phyloP scores from a whole-genome alignment of 2,113 vertebrate species.

The Panurus biarmicus region DNA sequence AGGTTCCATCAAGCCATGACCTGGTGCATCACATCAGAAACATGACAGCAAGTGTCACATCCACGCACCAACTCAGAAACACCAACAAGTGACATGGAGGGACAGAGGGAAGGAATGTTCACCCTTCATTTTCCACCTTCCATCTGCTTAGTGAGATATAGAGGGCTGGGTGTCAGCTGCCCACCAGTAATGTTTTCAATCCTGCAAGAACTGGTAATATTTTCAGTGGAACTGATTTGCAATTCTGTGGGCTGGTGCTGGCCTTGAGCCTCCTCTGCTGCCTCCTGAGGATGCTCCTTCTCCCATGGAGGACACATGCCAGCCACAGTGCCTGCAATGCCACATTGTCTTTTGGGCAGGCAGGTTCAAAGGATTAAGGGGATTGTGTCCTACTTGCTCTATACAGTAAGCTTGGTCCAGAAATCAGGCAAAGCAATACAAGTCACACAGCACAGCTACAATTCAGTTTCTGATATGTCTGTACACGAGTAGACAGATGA shows the following conservation, averaged over 20 bases:
- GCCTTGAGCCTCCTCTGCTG: background rate
- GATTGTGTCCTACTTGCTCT: background rate
- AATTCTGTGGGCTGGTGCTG: background rate
- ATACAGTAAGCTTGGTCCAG: background rate
- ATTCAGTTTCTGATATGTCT: background rate
- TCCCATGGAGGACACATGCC: accelerated
- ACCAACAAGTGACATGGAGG: background rate
- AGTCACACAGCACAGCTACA: background rate
- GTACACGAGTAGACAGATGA: background rate
- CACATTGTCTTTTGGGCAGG: background rate
- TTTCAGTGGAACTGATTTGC: background rate
- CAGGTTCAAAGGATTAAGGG: background rate
- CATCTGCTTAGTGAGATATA: background rate
- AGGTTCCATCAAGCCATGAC: background rate
- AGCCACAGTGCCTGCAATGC: background rate
- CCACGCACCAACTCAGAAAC: background rate
- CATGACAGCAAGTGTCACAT: background rate
- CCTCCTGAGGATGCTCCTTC: background rate
- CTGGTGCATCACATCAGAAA: background rate
- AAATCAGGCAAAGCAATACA: background rate
- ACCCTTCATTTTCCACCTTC: background rate
- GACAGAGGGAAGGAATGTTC: background rate
- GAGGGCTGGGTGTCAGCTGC: background rate
- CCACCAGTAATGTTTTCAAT: background rate
- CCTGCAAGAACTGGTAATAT: background rate